Evolutionary conservation across 2,888 invertebrate species (phyloP).

Genomic region (Cryptus armator): DNA sequence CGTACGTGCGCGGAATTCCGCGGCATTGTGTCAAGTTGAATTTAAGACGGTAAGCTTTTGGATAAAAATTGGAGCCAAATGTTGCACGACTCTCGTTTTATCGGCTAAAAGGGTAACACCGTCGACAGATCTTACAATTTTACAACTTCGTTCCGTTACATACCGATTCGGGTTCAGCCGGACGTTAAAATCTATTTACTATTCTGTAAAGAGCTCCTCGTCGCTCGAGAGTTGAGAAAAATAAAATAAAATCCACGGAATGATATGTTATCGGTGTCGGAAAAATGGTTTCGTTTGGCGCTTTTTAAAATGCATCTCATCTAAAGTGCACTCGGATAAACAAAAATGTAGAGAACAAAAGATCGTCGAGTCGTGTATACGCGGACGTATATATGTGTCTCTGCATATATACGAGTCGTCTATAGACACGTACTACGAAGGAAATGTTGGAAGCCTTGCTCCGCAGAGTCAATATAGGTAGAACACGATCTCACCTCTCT

Average conservation of each 20-base stretch:
- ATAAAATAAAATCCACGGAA: neutral
- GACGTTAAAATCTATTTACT: neutral
- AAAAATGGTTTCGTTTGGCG: conserved; percentile 32
- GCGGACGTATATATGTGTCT: neutral
- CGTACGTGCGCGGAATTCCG: conserved; percentile 42
- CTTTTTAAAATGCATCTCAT: conserved; percentile 46
- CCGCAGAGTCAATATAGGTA: conserved; percentile 56
- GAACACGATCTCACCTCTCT: conserved; percentile 58
- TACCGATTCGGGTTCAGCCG: neutral
- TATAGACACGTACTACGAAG: conserved; percentile 26
- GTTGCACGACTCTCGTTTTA: neutral
- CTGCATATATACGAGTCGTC: neutral
- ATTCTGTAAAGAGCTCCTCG: neutral
- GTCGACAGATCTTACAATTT: neutral
- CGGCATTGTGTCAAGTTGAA: neutral
- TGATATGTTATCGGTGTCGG: neutral
- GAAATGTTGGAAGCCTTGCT: conserved; percentile 47
- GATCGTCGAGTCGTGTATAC: conserved; percentile 22
- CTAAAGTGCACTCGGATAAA: conserved; percentile 24
- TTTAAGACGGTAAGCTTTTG: neutral
- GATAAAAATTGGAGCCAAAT: neutral
- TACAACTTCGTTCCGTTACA: neutral
- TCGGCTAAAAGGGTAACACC: neutral
- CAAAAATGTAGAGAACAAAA: conserved; percentile 54
- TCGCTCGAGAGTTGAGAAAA: neutral